A percentile compares a stretch with the other conserved stretches of the same genome.
Conservation (phyloP, 1,140 invertebrate species). For the Atta texana region DNA sequence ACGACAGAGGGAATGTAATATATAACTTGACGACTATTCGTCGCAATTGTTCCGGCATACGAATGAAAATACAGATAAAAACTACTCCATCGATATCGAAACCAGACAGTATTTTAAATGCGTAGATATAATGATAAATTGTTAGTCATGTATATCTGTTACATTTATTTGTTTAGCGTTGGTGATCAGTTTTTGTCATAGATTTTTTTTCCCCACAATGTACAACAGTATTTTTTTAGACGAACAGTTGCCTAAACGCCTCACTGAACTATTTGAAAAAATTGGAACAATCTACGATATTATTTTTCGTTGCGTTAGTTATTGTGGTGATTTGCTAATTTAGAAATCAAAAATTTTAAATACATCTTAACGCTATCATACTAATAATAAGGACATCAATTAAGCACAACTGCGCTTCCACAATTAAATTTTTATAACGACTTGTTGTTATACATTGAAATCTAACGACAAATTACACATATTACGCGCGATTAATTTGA, state of each 20-base stretch:
- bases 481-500: conserved; percentile 21
- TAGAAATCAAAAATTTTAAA: neutral
- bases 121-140: conserved; percentile 51
- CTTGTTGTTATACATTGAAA: conserved; percentile 30
- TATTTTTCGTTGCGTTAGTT: neutral
- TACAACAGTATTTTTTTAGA: neutral
- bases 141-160: conserved; percentile 41
- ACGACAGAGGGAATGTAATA: neutral
- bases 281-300: neutral
- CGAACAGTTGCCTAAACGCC: neutral
- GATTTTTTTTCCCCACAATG: neutral
- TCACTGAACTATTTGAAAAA: neutral
- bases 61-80: conserved; percentile 20
- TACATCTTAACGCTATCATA: conserved; percentile 7
- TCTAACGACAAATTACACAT: conserved; percentile 17
- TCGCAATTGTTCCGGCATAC: conserved; percentile 26
- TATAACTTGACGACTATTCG: conserved; percentile 24
- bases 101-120: conserved; percentile 63
- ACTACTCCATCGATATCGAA: conserved; percentile 50
- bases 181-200: conserved; percentile 20
- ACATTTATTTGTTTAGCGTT: conserved; percentile 14
- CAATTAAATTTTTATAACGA: conserved; percentile 39
- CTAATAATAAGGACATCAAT: conserved; percentile 10
- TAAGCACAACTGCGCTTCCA: conserved; percentile 56
- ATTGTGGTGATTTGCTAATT: neutral